Conservation (phyloP, 2,797 vertebrate genomes). For the Sparidentex hasta region DNA sequence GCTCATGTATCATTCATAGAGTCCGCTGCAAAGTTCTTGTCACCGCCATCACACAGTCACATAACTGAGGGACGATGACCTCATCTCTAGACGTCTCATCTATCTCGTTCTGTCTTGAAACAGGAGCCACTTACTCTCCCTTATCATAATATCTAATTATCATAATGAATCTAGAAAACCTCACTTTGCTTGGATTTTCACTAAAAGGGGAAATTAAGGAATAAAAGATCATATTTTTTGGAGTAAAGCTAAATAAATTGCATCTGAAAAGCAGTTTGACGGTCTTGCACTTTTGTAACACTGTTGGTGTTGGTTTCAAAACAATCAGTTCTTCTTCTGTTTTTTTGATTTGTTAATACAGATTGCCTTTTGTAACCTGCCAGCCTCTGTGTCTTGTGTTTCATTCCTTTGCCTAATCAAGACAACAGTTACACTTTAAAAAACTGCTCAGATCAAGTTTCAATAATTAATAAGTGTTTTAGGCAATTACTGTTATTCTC, state of each 20-base stretch:
- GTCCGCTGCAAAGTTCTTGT: conserved; percentile 49
- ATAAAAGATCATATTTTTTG: too few species aligned
- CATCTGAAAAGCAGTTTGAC: too few species aligned
- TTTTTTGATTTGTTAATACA: too few species aligned
- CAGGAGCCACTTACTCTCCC: not conserved
- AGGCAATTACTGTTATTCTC: not conserved
- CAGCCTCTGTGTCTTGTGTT: too few species aligned
- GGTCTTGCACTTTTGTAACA: too few species aligned
- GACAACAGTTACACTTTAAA: not conserved
- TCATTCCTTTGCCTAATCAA: not conserved
- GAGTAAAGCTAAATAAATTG: too few species aligned
- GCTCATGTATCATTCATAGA: conserved; percentile 73
- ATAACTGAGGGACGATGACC: conserved; percentile 26
- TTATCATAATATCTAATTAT: not conserved
- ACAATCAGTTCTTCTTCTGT: too few species aligned
- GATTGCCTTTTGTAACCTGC: too few species aligned
- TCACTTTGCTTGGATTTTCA: not conserved
- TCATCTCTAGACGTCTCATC: conserved; percentile 29
- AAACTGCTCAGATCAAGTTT: conserved; percentile 19
- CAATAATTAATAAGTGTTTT: conserved; percentile 18
- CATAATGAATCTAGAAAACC: not conserved
- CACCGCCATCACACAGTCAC: conserved; percentile 46
- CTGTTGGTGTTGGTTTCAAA: too few species aligned
- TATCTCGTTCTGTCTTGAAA: conserved; percentile 9
- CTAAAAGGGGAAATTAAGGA: too few species aligned